Conservation (phyloP, 2,888 invertebrate species). For the Rhogogaster chlorosoma region DNA sequence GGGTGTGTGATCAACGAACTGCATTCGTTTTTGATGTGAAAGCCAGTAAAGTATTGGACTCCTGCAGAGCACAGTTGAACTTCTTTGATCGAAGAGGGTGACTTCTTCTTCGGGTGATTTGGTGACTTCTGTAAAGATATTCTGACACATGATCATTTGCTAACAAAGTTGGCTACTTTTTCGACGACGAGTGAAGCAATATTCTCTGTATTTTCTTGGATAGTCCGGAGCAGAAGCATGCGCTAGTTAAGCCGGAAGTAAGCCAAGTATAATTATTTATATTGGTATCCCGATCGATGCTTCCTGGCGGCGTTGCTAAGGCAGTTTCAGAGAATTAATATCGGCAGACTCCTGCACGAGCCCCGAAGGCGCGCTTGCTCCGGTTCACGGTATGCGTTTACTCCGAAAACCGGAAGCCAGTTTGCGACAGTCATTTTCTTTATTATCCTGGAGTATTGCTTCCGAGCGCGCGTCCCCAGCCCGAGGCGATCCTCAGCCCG, state of each 20-base stretch:
- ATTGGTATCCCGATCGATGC: constrained; percentile 31
- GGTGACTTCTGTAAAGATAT: background rate
- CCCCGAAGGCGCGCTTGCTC: constrained; percentile 6
- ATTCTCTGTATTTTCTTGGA: background rate
- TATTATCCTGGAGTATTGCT: constrained; percentile 44
- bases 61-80: background rate
- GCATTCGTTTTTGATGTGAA: background rate
- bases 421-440: constrained; percentile 47
- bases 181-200: background rate
- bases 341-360: constrained; percentile 1
- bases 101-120: background rate
- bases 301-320: constrained; percentile 1
- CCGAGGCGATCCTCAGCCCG: background rate
- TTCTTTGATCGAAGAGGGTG: background rate
- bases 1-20: constrained; percentile 28
- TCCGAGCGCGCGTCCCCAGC: constrained; percentile 10
- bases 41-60: background rate
- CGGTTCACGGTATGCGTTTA: constrained; percentile 4
- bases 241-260: constrained; percentile 26
- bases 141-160: background rate
- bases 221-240: background rate
- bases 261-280: constrained; percentile 36
- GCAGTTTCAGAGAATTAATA: constrained; percentile 40
- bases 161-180: background rate
- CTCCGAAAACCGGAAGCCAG: constrained; percentile 34